Evolutionary conservation across 37 sponge, comb jelly and placozoan species (phyloP), one percentile per base, ranked within the genome.

Genomic region (Petrosia ficiformis): DNA sequence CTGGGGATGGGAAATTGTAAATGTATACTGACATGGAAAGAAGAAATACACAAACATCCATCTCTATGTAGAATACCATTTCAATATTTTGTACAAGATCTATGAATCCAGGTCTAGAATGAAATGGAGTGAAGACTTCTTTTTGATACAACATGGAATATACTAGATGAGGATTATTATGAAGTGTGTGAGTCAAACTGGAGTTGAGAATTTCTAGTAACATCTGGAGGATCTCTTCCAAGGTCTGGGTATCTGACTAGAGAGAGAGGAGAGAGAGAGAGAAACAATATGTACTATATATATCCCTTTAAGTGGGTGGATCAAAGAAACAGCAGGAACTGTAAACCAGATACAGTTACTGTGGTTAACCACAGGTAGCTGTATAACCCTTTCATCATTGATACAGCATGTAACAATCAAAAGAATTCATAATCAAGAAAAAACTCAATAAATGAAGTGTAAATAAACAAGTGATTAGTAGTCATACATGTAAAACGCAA

Each of bases 131-230:
- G 65, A 97, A 95, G 39, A 92, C 69, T 59, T 95, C 95, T 56
- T 90, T 72, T 71, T 92, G 90, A 71, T 95, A 87, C 48, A 97
- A 82, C 31, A 97, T 75, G 58, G 87, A 93, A 84, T 97, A 97
- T 33, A 97, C 82, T 4, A 97, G 85, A 41, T 92, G 91, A 24
- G 95, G 90, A 67, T 97, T 97, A 57, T 80, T 80, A 41, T 83
- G 75, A 21, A 95, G 89, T 36, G 76, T 77, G 59, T 95, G 84
- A 4, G 93, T 85, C 25, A 97, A 90, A 28, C 80, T 57, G 30
- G 89, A 89, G 80, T 97, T 97, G 59, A 89, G 76, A n/a, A 97
- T 81, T 68, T 95, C 99, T 63, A 97, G 73, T 1, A 97, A 70
- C 84, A 92, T 97, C 72, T 80, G 73, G 66, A 97, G 71, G 24